Conservation (phyloP, 1,140 invertebrate species). For the Drosophila nasuta region DNA sequence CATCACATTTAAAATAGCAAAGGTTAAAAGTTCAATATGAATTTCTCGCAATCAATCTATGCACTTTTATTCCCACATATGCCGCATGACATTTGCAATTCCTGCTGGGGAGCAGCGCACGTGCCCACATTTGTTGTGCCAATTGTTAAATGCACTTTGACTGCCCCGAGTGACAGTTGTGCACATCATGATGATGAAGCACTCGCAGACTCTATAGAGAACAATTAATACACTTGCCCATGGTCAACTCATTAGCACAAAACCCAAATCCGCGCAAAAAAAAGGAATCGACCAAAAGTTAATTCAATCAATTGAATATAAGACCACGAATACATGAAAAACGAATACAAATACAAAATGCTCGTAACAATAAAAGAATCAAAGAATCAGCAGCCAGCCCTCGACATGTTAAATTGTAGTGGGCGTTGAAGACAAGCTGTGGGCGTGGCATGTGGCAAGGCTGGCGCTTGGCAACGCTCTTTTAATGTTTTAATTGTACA, state of each 20-base stretch:
- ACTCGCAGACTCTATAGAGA: background rate
- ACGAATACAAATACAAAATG: background rate
- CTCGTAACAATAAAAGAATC: background rate
- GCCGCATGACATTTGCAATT: constrained; percentile 15
- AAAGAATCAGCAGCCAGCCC: constrained; percentile 10
- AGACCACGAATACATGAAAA: background rate
- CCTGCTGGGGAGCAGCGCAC: constrained; percentile 8
- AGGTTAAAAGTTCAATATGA: constrained; percentile 14
- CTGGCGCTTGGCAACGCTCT: constrained; percentile 31
- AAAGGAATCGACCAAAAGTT: constrained; percentile 11
- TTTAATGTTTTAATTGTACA: constrained; percentile 45
- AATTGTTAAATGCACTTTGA: constrained; percentile 34
- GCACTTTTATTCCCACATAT: background rate
- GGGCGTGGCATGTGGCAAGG: constrained; percentile 26
- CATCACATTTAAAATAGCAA: background rate
- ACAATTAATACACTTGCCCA: constrained; percentile 18
- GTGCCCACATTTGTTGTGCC: constrained; percentile 20
- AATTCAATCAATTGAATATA: constrained; percentile 27
- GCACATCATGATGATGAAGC: constrained; percentile 7
- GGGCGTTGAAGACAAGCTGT: constrained; percentile 17
- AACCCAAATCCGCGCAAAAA: background rate
- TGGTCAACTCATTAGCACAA: constrained; percentile 20
- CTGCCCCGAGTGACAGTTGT: constrained; percentile 17
- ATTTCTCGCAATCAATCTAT: constrained; percentile 7
- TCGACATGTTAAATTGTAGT: constrained; percentile 26